These are phyloP conservation scores for Oscheius sp. DNA, from an alignment of 2,888 invertebrate genomes.

Conservation along the genomic window DNA sequence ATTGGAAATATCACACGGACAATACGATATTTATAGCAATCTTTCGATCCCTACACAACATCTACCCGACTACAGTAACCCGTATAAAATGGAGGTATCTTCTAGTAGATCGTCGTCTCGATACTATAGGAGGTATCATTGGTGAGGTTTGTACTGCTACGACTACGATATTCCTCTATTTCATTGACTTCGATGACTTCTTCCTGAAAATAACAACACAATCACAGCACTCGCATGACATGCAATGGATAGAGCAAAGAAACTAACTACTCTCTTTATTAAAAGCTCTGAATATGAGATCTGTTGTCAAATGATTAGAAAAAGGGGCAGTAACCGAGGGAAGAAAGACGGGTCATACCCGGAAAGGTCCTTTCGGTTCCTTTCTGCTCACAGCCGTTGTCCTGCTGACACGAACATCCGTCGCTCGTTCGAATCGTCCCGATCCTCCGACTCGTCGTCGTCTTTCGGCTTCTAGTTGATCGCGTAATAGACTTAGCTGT, in stretches of 20 bases:
- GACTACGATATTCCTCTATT: slow-evolving; percentile 1
- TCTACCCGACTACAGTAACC: slow-evolving; percentile 8
- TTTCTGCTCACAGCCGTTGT: slow-evolving; percentile 12
- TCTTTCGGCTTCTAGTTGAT: slow-evolving; percentile 59
- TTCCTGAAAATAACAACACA: slow-evolving; percentile 20
- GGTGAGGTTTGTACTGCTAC: slow-evolving; percentile 4
- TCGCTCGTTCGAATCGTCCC: slow-evolving; percentile 25
- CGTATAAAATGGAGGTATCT: no score
- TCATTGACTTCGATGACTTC: not conserved
- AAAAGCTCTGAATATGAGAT: not conserved
- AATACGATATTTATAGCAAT: not conserved
- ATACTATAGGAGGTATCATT: slow-evolving; percentile 16
- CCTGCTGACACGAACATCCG: slow-evolving; percentile 24
- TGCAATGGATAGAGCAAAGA: not conserved
- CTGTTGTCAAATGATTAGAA: slow-evolving; percentile 19
- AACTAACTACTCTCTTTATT: slow-evolving; percentile 17
- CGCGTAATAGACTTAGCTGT: slow-evolving; percentile 55
- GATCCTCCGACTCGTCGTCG: slow-evolving; percentile 35
- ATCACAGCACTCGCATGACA: not conserved
- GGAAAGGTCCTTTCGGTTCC: slow-evolving; percentile 27
- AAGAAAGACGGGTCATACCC: slow-evolving; percentile 33
- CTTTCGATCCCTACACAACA: no score
- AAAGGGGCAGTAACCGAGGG: slow-evolving; percentile 9
- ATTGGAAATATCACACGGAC: no score
- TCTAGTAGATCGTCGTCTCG: slow-evolving; percentile 16